Conservation (phyloP, 2,113 vertebrate genomes). For the Amazona guildingii region DNA sequence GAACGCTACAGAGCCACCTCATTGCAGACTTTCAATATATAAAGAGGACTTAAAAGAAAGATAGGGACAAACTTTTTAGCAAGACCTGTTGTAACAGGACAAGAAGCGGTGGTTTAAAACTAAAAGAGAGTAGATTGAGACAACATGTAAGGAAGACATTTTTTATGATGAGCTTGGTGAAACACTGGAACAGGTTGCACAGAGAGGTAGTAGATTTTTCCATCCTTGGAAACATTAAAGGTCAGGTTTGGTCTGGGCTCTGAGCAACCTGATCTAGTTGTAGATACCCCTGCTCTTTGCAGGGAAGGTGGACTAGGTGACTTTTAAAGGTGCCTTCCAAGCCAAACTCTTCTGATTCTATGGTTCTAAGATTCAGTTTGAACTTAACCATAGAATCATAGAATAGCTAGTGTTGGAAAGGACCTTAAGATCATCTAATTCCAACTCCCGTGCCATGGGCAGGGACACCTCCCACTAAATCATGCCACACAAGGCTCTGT, state of each 20-base stretch:
- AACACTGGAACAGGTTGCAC: not conserved
- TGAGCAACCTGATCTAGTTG: not conserved
- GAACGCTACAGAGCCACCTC: not conserved
- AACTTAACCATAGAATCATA: not conserved
- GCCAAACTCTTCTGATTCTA: not conserved
- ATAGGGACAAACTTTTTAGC: not conserved
- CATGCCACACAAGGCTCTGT: too few species aligned
- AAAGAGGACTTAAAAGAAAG: not conserved
- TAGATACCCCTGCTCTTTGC: not conserved
- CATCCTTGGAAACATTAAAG: not conserved
- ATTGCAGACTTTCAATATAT: not conserved
- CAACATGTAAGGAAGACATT: not conserved
- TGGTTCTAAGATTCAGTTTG: not conserved
- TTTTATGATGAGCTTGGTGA: not conserved
- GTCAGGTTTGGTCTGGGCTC: not conserved
- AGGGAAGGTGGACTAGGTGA: not conserved
- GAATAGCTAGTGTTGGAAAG: too few species aligned
- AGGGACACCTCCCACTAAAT: too few species aligned
- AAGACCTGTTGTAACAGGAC: not conserved
- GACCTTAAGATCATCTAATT: too few species aligned
- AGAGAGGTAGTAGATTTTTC: not conserved
- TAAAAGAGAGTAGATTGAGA: not conserved
- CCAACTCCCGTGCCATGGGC: too few species aligned
- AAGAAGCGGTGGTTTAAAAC: not conserved
- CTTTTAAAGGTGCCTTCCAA: not conserved